Conservation (phyloP, 2,797 vertebrate genomes). For the Acrossocheilus wenchowensis region DNA sequence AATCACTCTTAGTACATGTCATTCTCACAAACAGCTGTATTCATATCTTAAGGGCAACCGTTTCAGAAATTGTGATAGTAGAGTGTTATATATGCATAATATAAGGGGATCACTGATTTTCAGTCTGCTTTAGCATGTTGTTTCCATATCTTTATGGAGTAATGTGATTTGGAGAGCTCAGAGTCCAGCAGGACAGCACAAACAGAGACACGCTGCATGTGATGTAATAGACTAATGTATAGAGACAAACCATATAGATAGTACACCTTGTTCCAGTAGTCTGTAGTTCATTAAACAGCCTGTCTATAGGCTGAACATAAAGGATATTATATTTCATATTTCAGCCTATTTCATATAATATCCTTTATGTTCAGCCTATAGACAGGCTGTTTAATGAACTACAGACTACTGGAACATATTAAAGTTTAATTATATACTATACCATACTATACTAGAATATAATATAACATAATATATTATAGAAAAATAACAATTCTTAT, state of each 20-base stretch:
- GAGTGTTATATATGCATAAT: background rate
- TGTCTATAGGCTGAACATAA: background rate
- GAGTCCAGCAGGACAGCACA: slow-evolving; percentile 29
- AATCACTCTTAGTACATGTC: background rate
- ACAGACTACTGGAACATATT: background rate
- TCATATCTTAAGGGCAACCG: background rate
- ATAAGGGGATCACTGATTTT: slow-evolving; percentile 4
- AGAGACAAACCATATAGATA: background rate
- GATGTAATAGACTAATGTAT: slow-evolving; percentile 21
- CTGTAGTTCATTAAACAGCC: background rate
- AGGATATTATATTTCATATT: background rate
- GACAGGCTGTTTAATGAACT: background rate
- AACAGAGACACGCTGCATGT: background rate
- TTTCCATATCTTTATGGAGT: slow-evolving; percentile 25
- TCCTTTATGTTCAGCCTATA: background rate
- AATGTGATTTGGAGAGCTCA: slow-evolving; percentile 29
- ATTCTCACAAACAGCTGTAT: background rate
- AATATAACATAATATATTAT: background rate
- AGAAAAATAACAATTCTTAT: background rate
- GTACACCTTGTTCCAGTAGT: slow-evolving; percentile 4
- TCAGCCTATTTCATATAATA: too few relatives aligned
- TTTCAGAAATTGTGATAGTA: background rate
- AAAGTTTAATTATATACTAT: too few relatives aligned
- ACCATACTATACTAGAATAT: too few relatives aligned
- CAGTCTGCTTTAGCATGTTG: slow-evolving; percentile 4